phyloP scores from a whole-genome alignment of 2,888 invertebrate species.

The Ceriagrion tenellum region DNA sequence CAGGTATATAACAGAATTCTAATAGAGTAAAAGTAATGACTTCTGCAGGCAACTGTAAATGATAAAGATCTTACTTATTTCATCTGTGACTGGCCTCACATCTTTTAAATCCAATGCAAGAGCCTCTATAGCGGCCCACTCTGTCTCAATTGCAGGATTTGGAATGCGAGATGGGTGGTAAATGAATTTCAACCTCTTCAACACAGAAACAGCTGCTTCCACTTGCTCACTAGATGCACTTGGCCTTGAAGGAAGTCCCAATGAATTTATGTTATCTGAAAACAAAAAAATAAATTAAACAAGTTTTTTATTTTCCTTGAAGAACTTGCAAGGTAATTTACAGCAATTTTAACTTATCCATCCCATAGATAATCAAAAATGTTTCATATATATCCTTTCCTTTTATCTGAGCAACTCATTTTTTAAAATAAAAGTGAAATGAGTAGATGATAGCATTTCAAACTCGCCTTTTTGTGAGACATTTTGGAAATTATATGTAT shows the following conservation, averaged over 20 bases:
- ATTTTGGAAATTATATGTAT: too few relatives aligned
- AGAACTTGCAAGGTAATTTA: too few relatives aligned
- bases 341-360: too few relatives aligned
- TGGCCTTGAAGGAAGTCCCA: constrained; percentile 40
- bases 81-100: not conserved
- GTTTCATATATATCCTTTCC: too few relatives aligned
- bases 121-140: constrained; percentile 44
- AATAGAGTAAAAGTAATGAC: not conserved
- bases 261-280: constrained; percentile 19
- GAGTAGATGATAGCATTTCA: too few relatives aligned
- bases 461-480: too few relatives aligned
- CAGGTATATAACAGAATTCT: not conserved
- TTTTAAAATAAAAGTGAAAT: too few relatives aligned
- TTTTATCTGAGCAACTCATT: too few relatives aligned
- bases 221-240: constrained; percentile 37
- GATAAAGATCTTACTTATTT: constrained; percentile 32
- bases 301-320: too few relatives aligned
- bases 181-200: not conserved
- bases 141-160: constrained; percentile 35
- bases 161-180: constrained; percentile 28
- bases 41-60: not conserved
- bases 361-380: too few relatives aligned
- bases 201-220: not conserved
- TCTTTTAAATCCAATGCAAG: not conserved
- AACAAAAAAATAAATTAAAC: too few relatives aligned